Conservation (phyloP, 2,797 vertebrate species). For the Graptemys geographica region DNA sequence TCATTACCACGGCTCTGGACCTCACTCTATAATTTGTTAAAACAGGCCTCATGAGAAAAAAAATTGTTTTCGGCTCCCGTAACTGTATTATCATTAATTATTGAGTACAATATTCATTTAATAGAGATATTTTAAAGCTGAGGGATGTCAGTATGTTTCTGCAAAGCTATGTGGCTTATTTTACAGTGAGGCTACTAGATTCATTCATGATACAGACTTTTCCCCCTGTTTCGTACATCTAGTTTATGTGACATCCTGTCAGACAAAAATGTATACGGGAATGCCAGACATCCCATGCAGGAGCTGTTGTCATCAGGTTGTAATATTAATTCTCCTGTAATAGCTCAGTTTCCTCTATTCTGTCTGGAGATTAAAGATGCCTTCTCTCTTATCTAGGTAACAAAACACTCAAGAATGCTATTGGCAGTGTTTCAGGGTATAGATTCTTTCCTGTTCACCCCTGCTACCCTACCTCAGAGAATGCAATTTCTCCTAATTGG, state of each 20-base stretch:
- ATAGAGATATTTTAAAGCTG: neutral
- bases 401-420: conserved; percentile 2
- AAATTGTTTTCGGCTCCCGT: neutral
- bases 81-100: conserved; percentile 28
- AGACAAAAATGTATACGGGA: conserved; percentile 28
- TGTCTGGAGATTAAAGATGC: conserved; percentile 38
- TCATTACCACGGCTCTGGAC: conserved; percentile 2
- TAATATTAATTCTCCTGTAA: conserved; percentile 60
- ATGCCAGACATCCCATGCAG: conserved; percentile 48
- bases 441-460: neutral
- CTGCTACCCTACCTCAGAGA: neutral
- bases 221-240: neutral
- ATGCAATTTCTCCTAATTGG: conserved; percentile 43
- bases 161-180: neutral
- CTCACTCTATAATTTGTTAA: neutral
- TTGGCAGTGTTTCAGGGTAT: neutral
- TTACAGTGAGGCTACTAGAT: neutral
- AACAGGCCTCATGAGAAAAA: neutral
- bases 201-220: conserved; percentile 16
- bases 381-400: conserved; percentile 43
- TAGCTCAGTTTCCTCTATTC: conserved; percentile 25
- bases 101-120: conserved; percentile 20
- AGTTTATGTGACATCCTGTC: conserved; percentile 45
- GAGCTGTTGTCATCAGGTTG: conserved; percentile 61
- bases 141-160: neutral